phyloP scores from a whole-genome alignment of 2,888 invertebrate genomes.

The Apotomis capreana region DNA sequence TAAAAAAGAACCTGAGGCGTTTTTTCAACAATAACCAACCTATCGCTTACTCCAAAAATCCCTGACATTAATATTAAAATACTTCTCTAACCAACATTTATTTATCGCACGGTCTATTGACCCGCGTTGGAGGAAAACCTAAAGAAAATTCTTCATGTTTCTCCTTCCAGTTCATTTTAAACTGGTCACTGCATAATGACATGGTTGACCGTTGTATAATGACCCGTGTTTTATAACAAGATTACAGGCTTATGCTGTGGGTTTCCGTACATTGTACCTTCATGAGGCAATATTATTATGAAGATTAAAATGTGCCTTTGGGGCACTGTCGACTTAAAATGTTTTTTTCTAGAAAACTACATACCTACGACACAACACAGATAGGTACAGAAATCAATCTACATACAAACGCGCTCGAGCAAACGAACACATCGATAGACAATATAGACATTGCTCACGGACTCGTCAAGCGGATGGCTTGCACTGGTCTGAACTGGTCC shows the following conservation, averaged over 20 bases:
- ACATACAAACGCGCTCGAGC: too few relatives aligned
- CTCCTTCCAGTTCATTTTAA: not conserved
- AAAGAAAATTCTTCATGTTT: not conserved
- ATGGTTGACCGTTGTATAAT: not conserved
- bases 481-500: too few relatives aligned
- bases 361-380: too few relatives aligned
- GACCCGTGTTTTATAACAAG: constrained; percentile 3
- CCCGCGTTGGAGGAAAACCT: constrained; percentile 5
- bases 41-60: constrained; percentile 14
- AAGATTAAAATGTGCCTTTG: not conserved
- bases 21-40: not conserved
- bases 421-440: too few relatives aligned
- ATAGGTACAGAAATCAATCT: too few relatives aligned
- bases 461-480: too few relatives aligned
- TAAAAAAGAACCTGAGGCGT: not conserved
- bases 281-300: not conserved
- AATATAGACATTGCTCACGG: too few relatives aligned
- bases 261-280: not conserved
- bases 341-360: too few relatives aligned
- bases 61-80: constrained; percentile 12
- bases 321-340: not conserved
- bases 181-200: not conserved
- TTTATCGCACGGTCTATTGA: constrained; percentile 12
- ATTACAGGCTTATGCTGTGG: not conserved
- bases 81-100: constrained; percentile 26